phyloP scores from a whole-genome alignment of 2,113 vertebrate genomes.

The Carassius auratus region DNA sequence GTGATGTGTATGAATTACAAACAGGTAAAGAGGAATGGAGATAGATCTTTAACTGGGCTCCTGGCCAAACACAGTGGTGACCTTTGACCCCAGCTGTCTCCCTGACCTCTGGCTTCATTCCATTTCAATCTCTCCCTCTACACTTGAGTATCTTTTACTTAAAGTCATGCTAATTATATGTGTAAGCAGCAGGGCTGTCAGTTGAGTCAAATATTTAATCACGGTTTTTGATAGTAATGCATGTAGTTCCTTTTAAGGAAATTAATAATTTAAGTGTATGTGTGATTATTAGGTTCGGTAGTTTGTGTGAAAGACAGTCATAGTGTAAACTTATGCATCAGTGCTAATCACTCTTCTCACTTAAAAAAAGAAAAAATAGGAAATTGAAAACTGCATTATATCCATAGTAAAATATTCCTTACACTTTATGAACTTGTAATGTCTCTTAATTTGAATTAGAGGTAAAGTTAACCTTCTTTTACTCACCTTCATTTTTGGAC shows the following conservation, averaged over 20 bases:
- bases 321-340: background rate
- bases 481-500: background rate
- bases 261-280: background rate
- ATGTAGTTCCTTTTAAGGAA: background rate
- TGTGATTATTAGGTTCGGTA: background rate
- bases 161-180: background rate
- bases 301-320: background rate
- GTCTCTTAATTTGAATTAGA: background rate
- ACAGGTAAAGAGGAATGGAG: background rate
- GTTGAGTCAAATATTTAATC: background rate
- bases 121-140: background rate
- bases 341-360: background rate
- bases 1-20: background rate
- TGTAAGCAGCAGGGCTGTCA: background rate
- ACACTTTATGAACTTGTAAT: background rate
- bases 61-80: slow-evolving; percentile 10
- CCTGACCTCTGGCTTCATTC: background rate
- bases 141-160: background rate
- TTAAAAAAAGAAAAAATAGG: background rate
- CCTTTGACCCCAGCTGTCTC: background rate
- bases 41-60: slow-evolving; percentile 18
- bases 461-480: background rate
- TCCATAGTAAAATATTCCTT: background rate
- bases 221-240: background rate
- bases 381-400: background rate